Evolutionary conservation across 2,113 vertebrate genomes (phyloP).

Genomic region (Pholis gunnellus): DNA sequence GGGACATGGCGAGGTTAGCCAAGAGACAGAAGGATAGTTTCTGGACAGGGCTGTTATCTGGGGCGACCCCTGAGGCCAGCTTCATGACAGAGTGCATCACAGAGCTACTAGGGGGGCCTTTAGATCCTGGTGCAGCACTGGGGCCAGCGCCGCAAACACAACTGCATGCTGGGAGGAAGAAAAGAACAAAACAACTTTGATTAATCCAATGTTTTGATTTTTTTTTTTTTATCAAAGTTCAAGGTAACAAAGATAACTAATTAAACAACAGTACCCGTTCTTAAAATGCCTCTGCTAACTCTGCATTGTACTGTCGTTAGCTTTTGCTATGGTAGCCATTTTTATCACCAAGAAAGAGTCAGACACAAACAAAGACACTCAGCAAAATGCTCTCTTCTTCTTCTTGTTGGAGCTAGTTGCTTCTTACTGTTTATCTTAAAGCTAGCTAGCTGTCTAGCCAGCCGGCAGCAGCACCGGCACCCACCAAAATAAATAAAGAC

Average conservation of each 20-base stretch:
- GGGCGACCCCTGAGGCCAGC: slow-evolving; percentile 86
- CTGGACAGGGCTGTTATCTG: slow-evolving; percentile 85
- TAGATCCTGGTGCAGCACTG: slow-evolving; percentile 71
- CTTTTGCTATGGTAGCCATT: background rate
- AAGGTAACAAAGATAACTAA: background rate
- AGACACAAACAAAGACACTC: background rate
- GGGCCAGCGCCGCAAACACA: slow-evolving; percentile 84
- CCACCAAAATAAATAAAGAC: slow-evolving; percentile 39
- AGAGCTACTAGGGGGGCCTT: slow-evolving; percentile 81
- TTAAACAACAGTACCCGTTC: background rate
- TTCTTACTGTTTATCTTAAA: slow-evolving; percentile 49
- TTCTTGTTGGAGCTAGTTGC: slow-evolving; percentile 3
- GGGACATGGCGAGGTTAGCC: slow-evolving; percentile 91
- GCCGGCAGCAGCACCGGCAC: background rate
- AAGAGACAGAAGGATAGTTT: slow-evolving; percentile 89
- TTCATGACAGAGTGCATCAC: slow-evolving; percentile 91
- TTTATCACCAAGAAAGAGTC: background rate
- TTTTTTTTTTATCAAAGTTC: background rate
- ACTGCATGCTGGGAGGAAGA: slow-evolving; percentile 87
- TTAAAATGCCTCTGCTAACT: background rate
- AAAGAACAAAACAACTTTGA: slow-evolving; percentile 6
- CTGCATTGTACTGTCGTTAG: background rate
- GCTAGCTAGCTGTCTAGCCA: slow-evolving; percentile 21
- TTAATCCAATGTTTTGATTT: background rate
- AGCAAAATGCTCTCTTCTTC: slow-evolving; percentile 8